These are phyloP conservation scores for Donacobius atricapilla DNA, from an alignment of 2,113 vertebrate genomes.

Conservation along the genomic window DNA sequence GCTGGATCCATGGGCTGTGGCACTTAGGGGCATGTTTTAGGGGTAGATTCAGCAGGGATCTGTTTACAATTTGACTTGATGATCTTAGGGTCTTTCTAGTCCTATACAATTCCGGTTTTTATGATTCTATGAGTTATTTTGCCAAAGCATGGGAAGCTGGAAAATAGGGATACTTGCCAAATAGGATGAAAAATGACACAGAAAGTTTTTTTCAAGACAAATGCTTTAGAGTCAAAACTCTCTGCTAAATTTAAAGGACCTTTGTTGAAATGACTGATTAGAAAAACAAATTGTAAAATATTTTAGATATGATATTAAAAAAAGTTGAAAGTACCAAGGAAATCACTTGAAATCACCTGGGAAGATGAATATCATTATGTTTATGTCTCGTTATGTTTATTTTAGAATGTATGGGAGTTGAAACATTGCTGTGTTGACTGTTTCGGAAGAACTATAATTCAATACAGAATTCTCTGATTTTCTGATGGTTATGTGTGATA, in stretches of 20 bases:
- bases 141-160: neutral
- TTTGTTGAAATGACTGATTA: neutral
- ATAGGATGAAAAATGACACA: neutral
- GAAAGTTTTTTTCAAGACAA: neutral
- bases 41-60: too few relatives aligned
- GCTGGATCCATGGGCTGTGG: neutral
- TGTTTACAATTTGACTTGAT: neutral
- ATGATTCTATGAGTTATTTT: neutral
- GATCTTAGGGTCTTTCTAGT: neutral
- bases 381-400: neutral
- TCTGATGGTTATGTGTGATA: neutral
- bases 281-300: neutral
- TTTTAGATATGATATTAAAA: neutral
- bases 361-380: neutral
- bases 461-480: neutral
- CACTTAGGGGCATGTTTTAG: neutral
- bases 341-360: neutral
- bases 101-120: neutral
- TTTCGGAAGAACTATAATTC: neutral
- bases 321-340: neutral
- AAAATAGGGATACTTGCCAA: neutral
- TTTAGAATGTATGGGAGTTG: neutral
- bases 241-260: neutral
- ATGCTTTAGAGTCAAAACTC: neutral
- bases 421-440: neutral